Conservation (phyloP, 2,888 invertebrate species). For the Melanophora roralis region DNA sequence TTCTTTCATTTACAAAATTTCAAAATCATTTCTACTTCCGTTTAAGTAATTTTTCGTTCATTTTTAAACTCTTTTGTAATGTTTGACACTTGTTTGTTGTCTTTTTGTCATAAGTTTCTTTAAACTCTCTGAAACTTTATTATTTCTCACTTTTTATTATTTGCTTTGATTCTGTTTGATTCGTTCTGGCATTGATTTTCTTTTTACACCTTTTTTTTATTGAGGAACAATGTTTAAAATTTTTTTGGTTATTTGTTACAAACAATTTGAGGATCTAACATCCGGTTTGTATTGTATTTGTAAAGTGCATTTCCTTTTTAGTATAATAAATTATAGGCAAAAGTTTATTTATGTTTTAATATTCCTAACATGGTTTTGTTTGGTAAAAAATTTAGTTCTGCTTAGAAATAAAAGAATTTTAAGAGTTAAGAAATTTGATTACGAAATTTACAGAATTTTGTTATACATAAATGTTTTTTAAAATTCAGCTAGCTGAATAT, state of each 20-base stretch:
- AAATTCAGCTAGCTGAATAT: conserved; percentile 1
- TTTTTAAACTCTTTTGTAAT: neutral
- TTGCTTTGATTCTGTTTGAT: conserved; percentile 32
- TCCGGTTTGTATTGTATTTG: conserved; percentile 56
- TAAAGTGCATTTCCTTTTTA: conserved; percentile 39
- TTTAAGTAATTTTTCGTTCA: neutral
- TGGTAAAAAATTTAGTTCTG: no score
- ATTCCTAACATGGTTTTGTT: no score
- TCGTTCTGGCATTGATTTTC: conserved; percentile 46
- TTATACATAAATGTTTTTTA: no score
- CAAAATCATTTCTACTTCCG: conserved; percentile 17
- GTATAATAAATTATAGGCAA: conserved; percentile 17
- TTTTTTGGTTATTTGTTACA: conserved; percentile 19
- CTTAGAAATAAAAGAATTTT: no score
- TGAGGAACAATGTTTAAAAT: conserved; percentile 22
- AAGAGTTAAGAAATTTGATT: no score
- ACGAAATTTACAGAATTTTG: no score
- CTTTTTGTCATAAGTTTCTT: neutral
- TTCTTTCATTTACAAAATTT: neutral
- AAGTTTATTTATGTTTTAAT: no score
- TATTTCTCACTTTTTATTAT: neutral
- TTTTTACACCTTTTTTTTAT: conserved; percentile 42
- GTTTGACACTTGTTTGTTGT: conserved; percentile 32
- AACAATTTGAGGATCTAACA: conserved; percentile 49
- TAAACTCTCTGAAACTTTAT: neutral